Base-by-base conservation (phyloP, 2,888 invertebrate genomes). In the Pyrochroa serraticornis region DNA sequence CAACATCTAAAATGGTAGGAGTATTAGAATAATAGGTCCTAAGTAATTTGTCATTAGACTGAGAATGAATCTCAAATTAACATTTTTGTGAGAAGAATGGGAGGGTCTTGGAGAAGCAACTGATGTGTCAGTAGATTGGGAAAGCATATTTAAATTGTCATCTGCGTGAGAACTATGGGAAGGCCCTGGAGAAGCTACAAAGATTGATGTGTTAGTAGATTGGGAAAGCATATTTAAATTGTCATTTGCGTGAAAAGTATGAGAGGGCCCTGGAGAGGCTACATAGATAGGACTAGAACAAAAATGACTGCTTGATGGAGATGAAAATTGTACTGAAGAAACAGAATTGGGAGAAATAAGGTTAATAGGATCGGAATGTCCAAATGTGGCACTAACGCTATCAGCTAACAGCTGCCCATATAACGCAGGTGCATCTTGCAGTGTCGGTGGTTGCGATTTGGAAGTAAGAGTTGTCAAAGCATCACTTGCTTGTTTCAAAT, bases 371-470 rank as follows among this genome's bases (percentile, higher is more conserved):
- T 9, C 30, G 33, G 32, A 34, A 44, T n/a, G 32, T 12, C 45
- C 45, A 42, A 42, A 14, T 7, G 42, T 5, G 45, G 32, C 32
- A 44, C 9, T 33, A 22, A 6, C 31, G 6, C 32, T 22, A 44
- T 44, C 32, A 14, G 52, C 56, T 42, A 59, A 42, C 32, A 59
- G 41, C 31, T 59, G 43, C 14, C 59, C 53, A 44, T 59, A 62
- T 9, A 59, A 38, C 6, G 56, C 43, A 46, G 55, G 32, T 49
- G 41, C 56, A 51, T 62, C 59, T 49, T 33, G 13, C 34, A 54
- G 39, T 46, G 32, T 47, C 32, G 38, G 22, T 39, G 39, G 5
- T 47, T 47, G 54, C 7, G 39, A 54, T 47, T 33, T 47, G 31
- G 47, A 38, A 34, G 47, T 9, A 54, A 46, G 38, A 39, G 7